Evolutionary conservation across 1,140 invertebrate genomes (phyloP), one percentile per base, ranked within the genome.

Genomic region (Antheraea mylitta): DNA sequence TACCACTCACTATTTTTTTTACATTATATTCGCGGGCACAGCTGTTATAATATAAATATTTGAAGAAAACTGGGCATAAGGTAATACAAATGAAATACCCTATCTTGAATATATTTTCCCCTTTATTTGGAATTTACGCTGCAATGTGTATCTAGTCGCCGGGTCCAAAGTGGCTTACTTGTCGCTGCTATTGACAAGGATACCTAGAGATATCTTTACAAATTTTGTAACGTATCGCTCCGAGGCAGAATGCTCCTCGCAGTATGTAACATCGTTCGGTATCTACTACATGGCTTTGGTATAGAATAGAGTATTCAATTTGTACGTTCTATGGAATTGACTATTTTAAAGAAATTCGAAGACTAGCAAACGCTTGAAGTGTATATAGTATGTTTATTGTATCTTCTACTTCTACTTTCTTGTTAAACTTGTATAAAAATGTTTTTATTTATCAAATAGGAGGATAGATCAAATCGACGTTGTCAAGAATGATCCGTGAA

Each of bases 211-310:
- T 53, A 53, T 53, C 10, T 53, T 53, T 53, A 53, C 45, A 53
- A 53, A 53, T 53, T n/a, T 53, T 53, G 45, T n/a, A 53, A n/a
- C 45, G 45, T 53, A 53, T 53, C 45, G 45, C 45, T 53, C 45
- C 45, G 45, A 13, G 45, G 16, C 45, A 53, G 16, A 53, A 53
- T 53, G 45, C 45, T 53, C 16, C 45, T 53, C 45, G 11, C 16
- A 53, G 45, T 53, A 16, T 6, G 45, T 53, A 53, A 53, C 45
- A n/a, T 53, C 16, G 45, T 53, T 53, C 45, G 45, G 45, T 53
- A 6, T 53, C 45, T 53, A 53, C 45, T 13, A 53, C 45, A 53
- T 53, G 16, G 16, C 45, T 53, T 5, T 53, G 45, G 45, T 13
- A n/a, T 13, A 16, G 45, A 53, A 53, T n/a, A 53, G 45, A 53